phyloP scores from a whole-genome alignment of 2,113 vertebrate species.

The Pampusana beccarii region DNA sequence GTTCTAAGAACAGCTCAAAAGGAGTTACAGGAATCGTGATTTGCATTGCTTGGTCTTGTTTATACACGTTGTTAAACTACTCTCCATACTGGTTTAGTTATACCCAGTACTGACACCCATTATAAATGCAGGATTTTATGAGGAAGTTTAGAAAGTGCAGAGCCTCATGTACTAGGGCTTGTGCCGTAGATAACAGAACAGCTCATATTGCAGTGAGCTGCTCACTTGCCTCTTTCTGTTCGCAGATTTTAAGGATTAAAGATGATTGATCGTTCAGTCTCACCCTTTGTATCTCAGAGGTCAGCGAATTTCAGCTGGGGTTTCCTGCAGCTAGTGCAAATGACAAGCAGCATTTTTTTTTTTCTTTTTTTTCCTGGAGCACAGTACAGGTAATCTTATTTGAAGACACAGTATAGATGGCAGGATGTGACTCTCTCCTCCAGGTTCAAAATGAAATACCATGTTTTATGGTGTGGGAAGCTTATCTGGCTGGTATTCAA shows the following conservation, averaged over 20 bases:
- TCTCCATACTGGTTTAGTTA: conserved; percentile 21
- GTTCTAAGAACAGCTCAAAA: conserved; percentile 6
- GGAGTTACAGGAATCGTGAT: conserved; percentile 18
- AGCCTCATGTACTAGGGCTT: neutral
- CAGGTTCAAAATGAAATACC: neutral
- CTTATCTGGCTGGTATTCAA: conserved; percentile 24
- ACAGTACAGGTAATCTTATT: neutral
- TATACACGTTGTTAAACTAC: conserved; percentile 23
- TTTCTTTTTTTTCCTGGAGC: neutral
- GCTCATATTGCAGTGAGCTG: neutral
- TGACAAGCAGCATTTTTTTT: neutral
- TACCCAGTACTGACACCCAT: neutral
- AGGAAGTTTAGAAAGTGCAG: neutral
- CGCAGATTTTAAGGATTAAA: neutral
- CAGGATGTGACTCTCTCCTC: neutral
- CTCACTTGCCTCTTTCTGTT: neutral
- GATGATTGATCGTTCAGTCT: neutral
- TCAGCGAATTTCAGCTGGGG: neutral
- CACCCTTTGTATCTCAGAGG: neutral
- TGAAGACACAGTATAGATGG: neutral
- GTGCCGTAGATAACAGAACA: neutral
- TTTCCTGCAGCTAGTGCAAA: neutral
- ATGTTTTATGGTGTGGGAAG: neutral
- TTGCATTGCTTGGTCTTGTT: conserved; percentile 47
- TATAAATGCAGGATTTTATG: conserved; percentile 7